Percentiles rank a stretch among this genome's conserved stretches.
Evolutionary conservation across 2,888 invertebrate genomes (phyloP).

Genomic region (Julus scanicus): DNA sequence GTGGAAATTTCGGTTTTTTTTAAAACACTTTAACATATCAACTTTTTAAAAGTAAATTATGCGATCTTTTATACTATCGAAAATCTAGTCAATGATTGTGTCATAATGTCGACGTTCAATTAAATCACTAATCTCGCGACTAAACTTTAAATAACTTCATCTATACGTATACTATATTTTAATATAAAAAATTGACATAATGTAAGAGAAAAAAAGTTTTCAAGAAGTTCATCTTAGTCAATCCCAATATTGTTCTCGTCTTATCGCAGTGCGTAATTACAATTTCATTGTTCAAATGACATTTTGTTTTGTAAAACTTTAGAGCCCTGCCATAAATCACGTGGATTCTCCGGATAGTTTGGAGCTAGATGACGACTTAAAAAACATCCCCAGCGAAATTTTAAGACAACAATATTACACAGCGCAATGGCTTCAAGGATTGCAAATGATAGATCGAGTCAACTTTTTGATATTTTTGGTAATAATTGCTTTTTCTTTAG

Average conservation of each 20-base stretch:
- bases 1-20: no score
- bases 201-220: not conserved
- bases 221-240: not conserved
- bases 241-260: not conserved
- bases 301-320: not conserved
- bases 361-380: slow-evolving; percentile 54
- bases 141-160: no score
- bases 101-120: no score
- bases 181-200: no score
- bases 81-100: no score
- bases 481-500: slow-evolving; percentile 51
- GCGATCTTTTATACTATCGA: no score
- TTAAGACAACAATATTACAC: slow-evolving; percentile 49
- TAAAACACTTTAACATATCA: no score
- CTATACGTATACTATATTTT: no score
- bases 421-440: slow-evolving; percentile 51
- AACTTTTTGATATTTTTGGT: slow-evolving; percentile 52
- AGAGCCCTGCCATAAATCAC: slow-evolving; percentile 41
- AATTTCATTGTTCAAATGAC: not conserved
- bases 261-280: no score
- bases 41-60: no score
- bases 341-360: slow-evolving; percentile 15
- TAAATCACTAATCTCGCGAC: no score
- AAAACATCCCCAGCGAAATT: slow-evolving; percentile 21
- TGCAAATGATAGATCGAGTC: slow-evolving; percentile 54